phyloP scores from a whole-genome alignment of 2,113 vertebrate species.

The Phalacrocorax brasilianus region DNA sequence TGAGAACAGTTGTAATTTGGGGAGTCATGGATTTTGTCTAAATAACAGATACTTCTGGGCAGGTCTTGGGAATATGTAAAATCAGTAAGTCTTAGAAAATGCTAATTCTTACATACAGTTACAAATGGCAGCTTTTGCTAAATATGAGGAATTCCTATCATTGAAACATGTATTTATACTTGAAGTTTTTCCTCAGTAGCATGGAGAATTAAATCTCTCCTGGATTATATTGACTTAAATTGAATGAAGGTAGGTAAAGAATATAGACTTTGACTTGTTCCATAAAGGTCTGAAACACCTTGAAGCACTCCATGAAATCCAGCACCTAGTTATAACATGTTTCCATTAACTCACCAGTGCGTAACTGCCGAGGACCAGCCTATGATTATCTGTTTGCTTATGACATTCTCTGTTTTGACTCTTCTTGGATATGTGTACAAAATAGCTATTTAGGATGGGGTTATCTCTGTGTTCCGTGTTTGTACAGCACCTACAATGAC shows the following conservation, averaged over 20 bases:
- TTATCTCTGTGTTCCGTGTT: not conserved
- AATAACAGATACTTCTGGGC: not conserved
- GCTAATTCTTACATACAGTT: not conserved
- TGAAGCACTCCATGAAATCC: not conserved
- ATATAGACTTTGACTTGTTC: not conserved
- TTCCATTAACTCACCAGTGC: not conserved
- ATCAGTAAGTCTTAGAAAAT: not conserved
- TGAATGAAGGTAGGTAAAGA: not conserved
- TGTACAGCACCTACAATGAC: not conserved
- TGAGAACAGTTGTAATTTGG: not conserved
- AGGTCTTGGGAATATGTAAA: not conserved
- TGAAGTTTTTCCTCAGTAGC: not conserved
- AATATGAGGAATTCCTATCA: not conserved
- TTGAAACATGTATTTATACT: not conserved
- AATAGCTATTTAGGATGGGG: not conserved
- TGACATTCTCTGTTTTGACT: not conserved
- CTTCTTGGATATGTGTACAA: not conserved
- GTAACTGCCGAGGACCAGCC: not conserved
- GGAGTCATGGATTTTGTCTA: not conserved
- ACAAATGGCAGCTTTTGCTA: not conserved
- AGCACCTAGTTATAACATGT: not conserved
- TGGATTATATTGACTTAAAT: not conserved
- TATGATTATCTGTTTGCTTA: not conserved
- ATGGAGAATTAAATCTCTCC: not conserved
- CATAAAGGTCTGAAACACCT: not conserved